Evolutionary conservation across 2,797 vertebrate genomes (phyloP).

Genomic region (Sphenopsis melanotis): DNA sequence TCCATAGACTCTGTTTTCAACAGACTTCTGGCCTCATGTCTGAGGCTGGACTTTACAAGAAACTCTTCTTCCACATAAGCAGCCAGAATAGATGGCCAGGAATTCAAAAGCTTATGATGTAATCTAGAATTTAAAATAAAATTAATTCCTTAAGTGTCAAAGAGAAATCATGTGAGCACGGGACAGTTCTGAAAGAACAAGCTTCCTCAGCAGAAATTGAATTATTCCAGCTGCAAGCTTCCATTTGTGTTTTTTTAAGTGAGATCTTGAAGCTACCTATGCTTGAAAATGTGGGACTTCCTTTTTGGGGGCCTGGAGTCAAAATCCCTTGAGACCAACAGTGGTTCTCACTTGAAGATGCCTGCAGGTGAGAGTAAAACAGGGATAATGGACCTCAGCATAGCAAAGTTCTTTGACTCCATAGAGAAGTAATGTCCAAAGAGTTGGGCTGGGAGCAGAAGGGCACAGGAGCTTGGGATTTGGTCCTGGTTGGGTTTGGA

Average conservation of each 20-base stretch:
- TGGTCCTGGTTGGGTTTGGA: background rate
- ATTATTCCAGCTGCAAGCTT: background rate
- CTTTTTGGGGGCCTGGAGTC: background rate
- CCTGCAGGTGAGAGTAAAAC: background rate
- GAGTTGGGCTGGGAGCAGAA: background rate
- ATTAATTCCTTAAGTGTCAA: background rate
- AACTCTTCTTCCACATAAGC: background rate
- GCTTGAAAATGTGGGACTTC: background rate
- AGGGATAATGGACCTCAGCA: background rate
- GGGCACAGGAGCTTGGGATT: background rate
- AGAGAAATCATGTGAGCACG: background rate
- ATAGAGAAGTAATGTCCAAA: accelerated
- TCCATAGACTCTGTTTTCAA: background rate
- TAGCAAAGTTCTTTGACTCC: background rate
- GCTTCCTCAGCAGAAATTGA: background rate
- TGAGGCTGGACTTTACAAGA: background rate
- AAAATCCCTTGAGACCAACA: background rate
- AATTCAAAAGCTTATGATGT: background rate
- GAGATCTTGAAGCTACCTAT: background rate
- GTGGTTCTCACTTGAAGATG: background rate
- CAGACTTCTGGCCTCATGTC: background rate
- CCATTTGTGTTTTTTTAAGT: background rate
- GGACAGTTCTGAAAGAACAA: background rate
- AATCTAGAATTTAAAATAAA: background rate
- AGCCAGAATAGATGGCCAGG: background rate